Base-by-base conservation (phyloP, 2,888 invertebrate genomes). In the Drosophila formosana region DNA sequence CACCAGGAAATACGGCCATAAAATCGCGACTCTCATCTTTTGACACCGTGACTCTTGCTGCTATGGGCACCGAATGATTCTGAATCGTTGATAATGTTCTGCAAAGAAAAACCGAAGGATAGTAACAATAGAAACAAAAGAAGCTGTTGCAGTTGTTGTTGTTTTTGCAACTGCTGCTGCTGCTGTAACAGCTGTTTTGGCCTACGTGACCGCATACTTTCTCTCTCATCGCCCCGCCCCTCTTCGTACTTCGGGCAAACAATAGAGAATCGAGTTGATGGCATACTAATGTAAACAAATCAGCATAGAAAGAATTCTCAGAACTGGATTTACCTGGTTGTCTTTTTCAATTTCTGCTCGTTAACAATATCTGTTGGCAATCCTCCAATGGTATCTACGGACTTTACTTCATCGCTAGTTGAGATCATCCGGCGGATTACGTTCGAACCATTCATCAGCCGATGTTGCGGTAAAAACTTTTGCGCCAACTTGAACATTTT, bases 11-110 rank as follows among this genome's bases (percentile, higher is more conserved):
- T 75, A 96, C 93, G 55, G 96, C 96, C 96, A 97, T 96, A 93
- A 98, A 96, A 92, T 97, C 96, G 87, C 96, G 94, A 91, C 95
- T 95, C 93, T 97, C 97, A 93, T 97, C 97, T 93, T 96, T 96
- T 70, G 95, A 95, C 53, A 95, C 94, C 52, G 95, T 94, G 83
- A 95, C 94, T 75, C 94, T 94, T 75, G 95, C 93, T 70, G 94
- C 94, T 91, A 91, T 75, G 32, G 92, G 91, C 39, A 90, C 85
- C 13, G 91, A 89, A 73, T 92, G 88, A 86, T 92, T 92, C 64
- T 88, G 86, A 11, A 91, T 78, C 11, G 92, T 92, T 65, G 92
- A 91, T 75, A 92, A 77, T 41, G 91, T 89, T 88, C 92, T 92
- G 72, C 23, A 81, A 88, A 56, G 4, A 64, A 18, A 18, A 18